Conservation (phyloP, 2,888 invertebrate species). For the Tortrix viridana region DNA sequence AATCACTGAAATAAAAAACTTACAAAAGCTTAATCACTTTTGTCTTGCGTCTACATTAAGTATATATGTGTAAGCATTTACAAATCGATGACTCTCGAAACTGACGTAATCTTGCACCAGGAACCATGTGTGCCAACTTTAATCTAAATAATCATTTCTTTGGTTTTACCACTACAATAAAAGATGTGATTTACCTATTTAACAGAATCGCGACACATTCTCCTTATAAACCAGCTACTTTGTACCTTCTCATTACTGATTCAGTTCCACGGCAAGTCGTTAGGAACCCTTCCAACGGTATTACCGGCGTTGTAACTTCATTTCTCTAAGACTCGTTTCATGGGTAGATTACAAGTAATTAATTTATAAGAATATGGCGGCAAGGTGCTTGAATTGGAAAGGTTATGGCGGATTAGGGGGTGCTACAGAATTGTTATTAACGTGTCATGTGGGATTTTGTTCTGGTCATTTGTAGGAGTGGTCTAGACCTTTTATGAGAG, state of each 20-base stretch:
- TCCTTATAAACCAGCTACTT: constrained; percentile 73
- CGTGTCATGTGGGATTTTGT: constrained; percentile 22
- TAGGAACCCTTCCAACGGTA: constrained; percentile 58
- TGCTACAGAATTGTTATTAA: constrained; percentile 28
- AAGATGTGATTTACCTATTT: constrained; percentile 32
- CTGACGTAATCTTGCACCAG: too few relatives aligned
- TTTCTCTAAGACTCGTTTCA: constrained; percentile 80
- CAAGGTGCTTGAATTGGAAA: constrained; percentile 47
- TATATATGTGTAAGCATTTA: too few relatives aligned
- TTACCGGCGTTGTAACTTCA: constrained; percentile 77
- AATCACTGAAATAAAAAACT: too few relatives aligned
- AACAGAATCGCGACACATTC: constrained; percentile 64
- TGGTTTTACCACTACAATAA: too few relatives aligned
- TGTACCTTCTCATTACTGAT: constrained; percentile 77
- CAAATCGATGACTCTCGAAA: too few relatives aligned
- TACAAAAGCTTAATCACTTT: too few relatives aligned
- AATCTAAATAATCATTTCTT: too few relatives aligned
- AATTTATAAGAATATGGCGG: constrained; percentile 84
- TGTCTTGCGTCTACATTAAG: too few relatives aligned
- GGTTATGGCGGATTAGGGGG: constrained; percentile 59
- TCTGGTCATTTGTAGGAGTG: constrained; percentile 18
- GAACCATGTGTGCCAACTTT: too few relatives aligned
- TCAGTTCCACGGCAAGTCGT: constrained; percentile 79
- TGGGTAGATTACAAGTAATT: constrained; percentile 84
- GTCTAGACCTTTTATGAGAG: background rate